phyloP scores from a whole-genome alignment of 2,797 vertebrate genomes.

The Triplophysa bombifrons region DNA sequence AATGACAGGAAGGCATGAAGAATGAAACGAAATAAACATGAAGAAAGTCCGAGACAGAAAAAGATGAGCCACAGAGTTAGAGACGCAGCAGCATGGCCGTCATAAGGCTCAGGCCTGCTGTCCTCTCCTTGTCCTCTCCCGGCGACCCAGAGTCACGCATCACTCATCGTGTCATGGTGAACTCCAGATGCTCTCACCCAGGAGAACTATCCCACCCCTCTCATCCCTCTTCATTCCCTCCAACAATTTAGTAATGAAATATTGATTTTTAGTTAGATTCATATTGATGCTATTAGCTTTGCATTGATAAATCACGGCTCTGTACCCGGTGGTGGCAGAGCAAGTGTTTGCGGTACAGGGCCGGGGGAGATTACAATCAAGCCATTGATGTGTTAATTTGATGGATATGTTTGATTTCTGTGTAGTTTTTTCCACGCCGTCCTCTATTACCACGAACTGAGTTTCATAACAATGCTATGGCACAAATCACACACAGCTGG shows the following conservation, averaged over 20 bases:
- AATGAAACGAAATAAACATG: neutral
- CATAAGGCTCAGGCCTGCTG: constrained; percentile 75
- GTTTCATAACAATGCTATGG: constrained; percentile 57
- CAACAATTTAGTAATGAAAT: constrained; percentile 99
- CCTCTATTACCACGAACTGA: constrained; percentile 56
- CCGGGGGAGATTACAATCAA: constrained; percentile 91
- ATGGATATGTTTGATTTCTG: constrained; percentile 90
- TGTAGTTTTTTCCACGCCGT: constrained; percentile 61
- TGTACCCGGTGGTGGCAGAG: constrained; percentile 67
- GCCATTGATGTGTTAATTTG: constrained; percentile 98
- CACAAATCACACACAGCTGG: constrained; percentile 57
- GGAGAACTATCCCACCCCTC: constrained; percentile 85
- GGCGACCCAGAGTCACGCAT: constrained; percentile 83
- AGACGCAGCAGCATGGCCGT: constrained; percentile 13
- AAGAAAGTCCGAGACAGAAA: neutral
- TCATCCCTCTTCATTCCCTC: constrained; percentile 99
- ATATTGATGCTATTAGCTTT: constrained; percentile 99
- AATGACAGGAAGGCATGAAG: neutral
- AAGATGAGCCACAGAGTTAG: neutral
- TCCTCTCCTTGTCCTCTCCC: constrained; percentile 89
- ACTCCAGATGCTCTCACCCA: constrained; percentile 98
- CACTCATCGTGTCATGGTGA: constrained; percentile 94
- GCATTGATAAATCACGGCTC: constrained; percentile 97
- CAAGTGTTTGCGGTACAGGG: constrained; percentile 80
- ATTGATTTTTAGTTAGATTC: constrained; percentile 99